phyloP scores from a whole-genome alignment of 2,888 invertebrate genomes.

The Apodemia mormo region DNA sequence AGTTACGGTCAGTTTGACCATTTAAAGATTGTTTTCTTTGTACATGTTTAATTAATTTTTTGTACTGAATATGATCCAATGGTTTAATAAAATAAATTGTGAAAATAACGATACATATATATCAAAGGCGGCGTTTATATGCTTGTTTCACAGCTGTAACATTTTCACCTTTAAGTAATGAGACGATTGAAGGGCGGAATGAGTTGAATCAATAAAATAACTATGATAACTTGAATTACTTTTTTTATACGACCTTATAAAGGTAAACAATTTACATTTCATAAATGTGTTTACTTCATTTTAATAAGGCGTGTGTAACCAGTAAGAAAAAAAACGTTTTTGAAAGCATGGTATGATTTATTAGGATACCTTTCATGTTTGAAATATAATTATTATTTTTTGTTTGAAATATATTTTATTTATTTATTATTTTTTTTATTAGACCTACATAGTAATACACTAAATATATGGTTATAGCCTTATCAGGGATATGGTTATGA shows the following conservation, averaged over 20 bases:
- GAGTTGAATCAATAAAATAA: conserved; percentile 17
- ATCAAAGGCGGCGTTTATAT: background rate
- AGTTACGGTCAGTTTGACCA: conserved; percentile 54
- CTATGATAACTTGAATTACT: background rate
- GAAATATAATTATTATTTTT: too few species aligned
- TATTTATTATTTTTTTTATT: too few species aligned
- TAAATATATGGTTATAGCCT: too few species aligned
- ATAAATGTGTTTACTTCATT: conserved; percentile 17
- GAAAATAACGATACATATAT: background rate
- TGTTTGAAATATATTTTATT: too few species aligned
- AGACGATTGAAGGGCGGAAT: conserved; percentile 31
- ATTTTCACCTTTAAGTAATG: conserved; percentile 37
- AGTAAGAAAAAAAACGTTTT: background rate
- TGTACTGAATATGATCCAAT: background rate
- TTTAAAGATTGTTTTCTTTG: conserved; percentile 46
- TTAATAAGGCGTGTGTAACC: conserved; percentile 19
- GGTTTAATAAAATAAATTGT: background rate
- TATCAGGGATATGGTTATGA: too few species aligned
- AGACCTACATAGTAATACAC: too few species aligned
- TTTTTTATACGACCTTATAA: background rate
- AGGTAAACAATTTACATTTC: background rate
- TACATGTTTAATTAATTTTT: background rate
- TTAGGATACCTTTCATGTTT: too few species aligned
- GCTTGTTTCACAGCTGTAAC: conserved; percentile 25
- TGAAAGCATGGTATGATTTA: too few species aligned